Conservation (phyloP, 2,797 vertebrate species). For the Scomberomorus guttatus region DNA sequence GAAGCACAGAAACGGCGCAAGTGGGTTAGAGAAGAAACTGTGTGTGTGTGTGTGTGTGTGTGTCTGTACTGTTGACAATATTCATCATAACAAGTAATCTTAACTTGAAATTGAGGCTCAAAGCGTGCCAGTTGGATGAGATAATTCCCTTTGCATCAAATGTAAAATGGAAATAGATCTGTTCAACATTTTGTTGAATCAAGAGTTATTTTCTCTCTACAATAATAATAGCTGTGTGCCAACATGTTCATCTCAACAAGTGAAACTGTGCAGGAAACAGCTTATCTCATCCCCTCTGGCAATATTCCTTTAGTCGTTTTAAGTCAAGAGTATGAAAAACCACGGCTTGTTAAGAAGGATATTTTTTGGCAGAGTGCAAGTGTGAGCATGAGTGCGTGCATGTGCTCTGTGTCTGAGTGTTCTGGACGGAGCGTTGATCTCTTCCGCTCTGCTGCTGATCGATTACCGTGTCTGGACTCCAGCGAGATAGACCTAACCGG, state of each 20-base stretch:
- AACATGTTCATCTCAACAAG: conserved; percentile 28
- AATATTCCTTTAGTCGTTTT: conserved; percentile 15
- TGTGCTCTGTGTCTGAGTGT: conserved; percentile 59
- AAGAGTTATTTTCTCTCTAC: not conserved
- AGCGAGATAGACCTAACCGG: conserved; percentile 62
- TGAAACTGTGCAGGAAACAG: conserved; percentile 21
- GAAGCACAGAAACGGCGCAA: conserved; percentile 49
- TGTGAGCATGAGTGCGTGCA: conserved; percentile 32
- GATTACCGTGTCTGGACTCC: conserved; percentile 78
- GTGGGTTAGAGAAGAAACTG: conserved; percentile 25
- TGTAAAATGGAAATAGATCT: conserved; percentile 31
- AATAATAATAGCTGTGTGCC: conserved; percentile 10
- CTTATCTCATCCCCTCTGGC: conserved; percentile 1
- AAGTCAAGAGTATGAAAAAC: not conserved
- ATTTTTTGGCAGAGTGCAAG: conserved; percentile 29
- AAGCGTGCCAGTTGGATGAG: conserved; percentile 26
- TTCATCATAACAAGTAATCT: conserved; percentile 34
- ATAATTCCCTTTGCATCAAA: conserved; percentile 12
- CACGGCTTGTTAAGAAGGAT: not conserved
- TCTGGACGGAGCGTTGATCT: conserved; percentile 65
- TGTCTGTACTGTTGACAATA: conserved; percentile 12
- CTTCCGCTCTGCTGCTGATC: conserved; percentile 78
- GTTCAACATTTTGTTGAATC: not conserved
- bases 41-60: conserved; percentile 4
- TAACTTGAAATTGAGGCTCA: conserved; percentile 16